These are phyloP conservation scores for Gerris buenoi DNA, from an alignment of 1,140 invertebrate species.

Conservation along the genomic window DNA sequence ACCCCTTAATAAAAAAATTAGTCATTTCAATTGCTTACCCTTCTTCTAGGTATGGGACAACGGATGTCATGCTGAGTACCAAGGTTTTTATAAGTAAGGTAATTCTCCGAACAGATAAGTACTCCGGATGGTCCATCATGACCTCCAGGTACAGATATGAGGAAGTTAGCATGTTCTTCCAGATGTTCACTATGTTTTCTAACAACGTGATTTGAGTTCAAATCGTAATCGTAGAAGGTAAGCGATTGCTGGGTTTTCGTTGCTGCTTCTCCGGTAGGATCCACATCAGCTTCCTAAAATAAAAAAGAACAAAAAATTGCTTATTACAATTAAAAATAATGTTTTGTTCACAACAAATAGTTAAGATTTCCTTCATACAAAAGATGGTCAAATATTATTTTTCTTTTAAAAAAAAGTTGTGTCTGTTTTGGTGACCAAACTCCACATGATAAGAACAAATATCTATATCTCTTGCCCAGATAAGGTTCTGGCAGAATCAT, in stretches of 20 bases:
- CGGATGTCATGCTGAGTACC: conserved; percentile 98
- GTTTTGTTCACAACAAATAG: too few species aligned
- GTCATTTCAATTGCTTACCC: conserved; percentile 47
- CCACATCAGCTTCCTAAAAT: conserved; percentile 73
- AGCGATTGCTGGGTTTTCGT: conserved; percentile 91
- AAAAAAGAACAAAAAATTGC: not conserved
- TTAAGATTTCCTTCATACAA: too few species aligned
- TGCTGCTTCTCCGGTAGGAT: conserved; percentile 89
- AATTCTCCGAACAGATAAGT: conserved; percentile 98
- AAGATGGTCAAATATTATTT: too few species aligned
- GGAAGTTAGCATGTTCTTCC: conserved; percentile 95
- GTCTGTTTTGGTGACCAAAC: too few species aligned
- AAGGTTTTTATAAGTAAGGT: conserved; percentile 97
- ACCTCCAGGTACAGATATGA: conserved; percentile 89
- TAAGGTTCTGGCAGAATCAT: too few species aligned
- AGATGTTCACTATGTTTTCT: conserved; percentile 96
- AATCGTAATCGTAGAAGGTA: conserved; percentile 98
- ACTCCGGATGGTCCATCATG: conserved; percentile 97
- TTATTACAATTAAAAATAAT: too few species aligned
- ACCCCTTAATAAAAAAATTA: too few species aligned
- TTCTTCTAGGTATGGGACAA: conserved; percentile 89
- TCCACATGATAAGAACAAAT: too few species aligned
- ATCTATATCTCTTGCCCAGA: too few species aligned
- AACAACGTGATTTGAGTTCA: conserved; percentile 97
- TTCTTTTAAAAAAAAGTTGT: too few species aligned